phyloP scores from a whole-genome alignment of 2,113 vertebrate species.

The Sorex fumeus region DNA sequence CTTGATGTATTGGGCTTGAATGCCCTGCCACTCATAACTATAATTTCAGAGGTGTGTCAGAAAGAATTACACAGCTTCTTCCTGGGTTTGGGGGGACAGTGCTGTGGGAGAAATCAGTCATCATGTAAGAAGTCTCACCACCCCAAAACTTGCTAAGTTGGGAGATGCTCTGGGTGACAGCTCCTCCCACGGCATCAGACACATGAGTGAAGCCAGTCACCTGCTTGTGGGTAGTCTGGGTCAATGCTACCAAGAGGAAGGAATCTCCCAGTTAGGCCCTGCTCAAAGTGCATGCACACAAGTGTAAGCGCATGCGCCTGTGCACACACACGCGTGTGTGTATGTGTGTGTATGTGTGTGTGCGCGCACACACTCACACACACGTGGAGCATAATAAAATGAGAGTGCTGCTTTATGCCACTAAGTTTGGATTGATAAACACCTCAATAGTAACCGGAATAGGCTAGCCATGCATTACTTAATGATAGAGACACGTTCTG shows the following conservation, averaged over 20 bases:
- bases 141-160: background rate
- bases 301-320: too few species aligned
- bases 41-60: slow-evolving; percentile 18
- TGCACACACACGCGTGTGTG: too few species aligned
- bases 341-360: too few species aligned
- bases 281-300: background rate
- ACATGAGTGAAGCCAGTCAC: background rate
- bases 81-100: background rate
- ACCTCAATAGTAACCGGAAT: background rate
- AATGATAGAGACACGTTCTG: background rate
- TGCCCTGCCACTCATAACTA: background rate
- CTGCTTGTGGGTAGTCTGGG: background rate
- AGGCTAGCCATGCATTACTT: background rate
- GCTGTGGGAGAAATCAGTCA: background rate
- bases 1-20: too few species aligned
- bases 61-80: background rate
- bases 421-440: background rate
- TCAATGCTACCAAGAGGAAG: background rate
- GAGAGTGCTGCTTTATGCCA: background rate
- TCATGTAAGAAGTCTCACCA: background rate
- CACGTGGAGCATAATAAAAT: background rate
- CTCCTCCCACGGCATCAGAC: background rate
- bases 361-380: background rate
- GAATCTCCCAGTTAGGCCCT: background rate
- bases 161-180: background rate